Conservation (phyloP, 2,888 invertebrate genomes). For the Aethes cnicana region DNA sequence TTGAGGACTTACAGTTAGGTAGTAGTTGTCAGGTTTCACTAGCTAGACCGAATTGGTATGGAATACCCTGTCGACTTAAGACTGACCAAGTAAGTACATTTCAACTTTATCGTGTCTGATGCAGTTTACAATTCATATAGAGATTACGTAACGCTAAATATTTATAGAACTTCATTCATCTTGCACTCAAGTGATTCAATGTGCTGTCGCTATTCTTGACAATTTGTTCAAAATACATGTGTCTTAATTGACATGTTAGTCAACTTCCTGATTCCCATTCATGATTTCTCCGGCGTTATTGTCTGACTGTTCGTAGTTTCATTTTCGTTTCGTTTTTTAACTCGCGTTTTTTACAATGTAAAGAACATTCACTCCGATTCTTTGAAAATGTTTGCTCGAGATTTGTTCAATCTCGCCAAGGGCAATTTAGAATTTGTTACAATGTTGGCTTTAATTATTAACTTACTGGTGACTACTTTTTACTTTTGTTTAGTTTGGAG, state of each 20-base stretch:
- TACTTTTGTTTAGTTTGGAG: not conserved
- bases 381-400: conserved; percentile 40
- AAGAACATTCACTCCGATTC: conserved; percentile 36
- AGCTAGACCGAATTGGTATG: too few species aligned
- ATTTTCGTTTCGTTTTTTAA: conserved; percentile 42
- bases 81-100: too few species aligned
- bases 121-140: too few species aligned
- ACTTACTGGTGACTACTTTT: not conserved
- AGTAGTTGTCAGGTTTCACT: too few species aligned
- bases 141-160: too few species aligned
- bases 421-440: conserved; percentile 45
- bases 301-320: conserved; percentile 43
- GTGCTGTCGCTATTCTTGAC: conserved; percentile 62
- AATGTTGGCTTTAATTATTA: conserved; percentile 53
- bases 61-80: too few species aligned
- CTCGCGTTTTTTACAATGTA: conserved; percentile 53
- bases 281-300: conserved; percentile 39
- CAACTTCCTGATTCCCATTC: conserved; percentile 25
- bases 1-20: too few species aligned
- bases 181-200: conserved; percentile 54
- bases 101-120: too few species aligned
- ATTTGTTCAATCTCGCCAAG: conserved; percentile 38
- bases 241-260: conserved; percentile 43
- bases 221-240: conserved; percentile 42
- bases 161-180: too few species aligned